Evolutionary conservation across 2,797 vertebrate species (phyloP).

Genomic region (Staurois parvus): DNA sequence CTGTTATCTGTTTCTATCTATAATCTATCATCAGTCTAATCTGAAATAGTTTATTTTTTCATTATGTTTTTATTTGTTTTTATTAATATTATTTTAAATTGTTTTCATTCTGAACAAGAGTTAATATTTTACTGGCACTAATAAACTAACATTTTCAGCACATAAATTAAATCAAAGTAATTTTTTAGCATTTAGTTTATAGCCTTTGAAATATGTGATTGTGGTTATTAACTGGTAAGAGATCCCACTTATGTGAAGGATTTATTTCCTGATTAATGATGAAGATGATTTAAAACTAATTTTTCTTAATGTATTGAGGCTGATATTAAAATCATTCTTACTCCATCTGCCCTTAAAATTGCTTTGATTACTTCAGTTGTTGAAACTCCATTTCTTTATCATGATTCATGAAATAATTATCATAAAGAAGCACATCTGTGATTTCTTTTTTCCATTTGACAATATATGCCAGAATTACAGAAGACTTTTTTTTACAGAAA

Average conservation of each 20-base stretch:
- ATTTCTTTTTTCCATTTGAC: slow-evolving; percentile 73
- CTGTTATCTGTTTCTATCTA: no score
- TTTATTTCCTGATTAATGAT: slow-evolving; percentile 82
- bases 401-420: slow-evolving; percentile 76
- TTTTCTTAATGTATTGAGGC: slow-evolving; percentile 74
- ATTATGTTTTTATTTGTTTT: no score
- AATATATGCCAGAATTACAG: slow-evolving; percentile 69
- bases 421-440: slow-evolving; percentile 72
- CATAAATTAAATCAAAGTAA: slow-evolving; percentile 74
- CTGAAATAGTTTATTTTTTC: no score
- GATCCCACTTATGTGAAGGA: slow-evolving; percentile 76
- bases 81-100: not conserved
- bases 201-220: slow-evolving; percentile 76
- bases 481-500: slow-evolving; percentile 65
- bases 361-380: slow-evolving; percentile 79
- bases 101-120: slow-evolving; percentile 24
- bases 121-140: slow-evolving; percentile 73
- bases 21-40: no score
- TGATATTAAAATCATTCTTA: slow-evolving; percentile 75
- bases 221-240: slow-evolving; percentile 80
- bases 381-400: slow-evolving; percentile 79
- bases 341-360: slow-evolving; percentile 79
- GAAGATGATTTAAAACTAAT: slow-evolving; percentile 78
- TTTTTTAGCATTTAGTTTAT: slow-evolving; percentile 78
- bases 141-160: slow-evolving; percentile 48